Base-by-base conservation (phyloP, 2,113 vertebrate species). In the Otus sunia region DNA sequence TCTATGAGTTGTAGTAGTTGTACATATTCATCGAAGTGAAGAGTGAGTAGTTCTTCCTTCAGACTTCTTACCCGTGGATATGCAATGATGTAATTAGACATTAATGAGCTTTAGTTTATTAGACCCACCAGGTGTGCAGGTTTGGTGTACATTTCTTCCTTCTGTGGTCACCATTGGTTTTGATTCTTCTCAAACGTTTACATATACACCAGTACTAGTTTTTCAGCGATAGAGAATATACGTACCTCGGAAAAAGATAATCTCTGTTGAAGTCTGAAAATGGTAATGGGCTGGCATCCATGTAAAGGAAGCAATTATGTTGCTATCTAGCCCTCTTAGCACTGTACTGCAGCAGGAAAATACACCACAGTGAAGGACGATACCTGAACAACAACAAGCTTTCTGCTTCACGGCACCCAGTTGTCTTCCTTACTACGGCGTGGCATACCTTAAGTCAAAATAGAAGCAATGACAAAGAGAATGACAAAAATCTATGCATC, bases 1-100 rank as follows among this genome's bases (percentile, higher is more conserved):
- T 60, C 71, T 62, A 19, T 41, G 41, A 79, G 55, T 59, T 79
- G 66, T 26, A 68, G 82, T n/a, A 91, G 37, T 27, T 71, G 37
- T 86, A 86, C 1, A 2, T 62, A 47, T 47, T 75, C 47, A 59
- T 10, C 41, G 86, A 83, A 88, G 62, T 64, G 77, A 91, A 84
- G 91, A 91, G 53, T 26, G 55, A 77, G 60, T 56, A 81, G 87
- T 74, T 91, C 86, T 96, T 96, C 88, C 80, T 91, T 92, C 93
- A 93, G 73, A 78, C 47, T 36, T 72, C 75, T 25, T 76, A 39
- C 55, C 68, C 7, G 1, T 83, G 45, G 67, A 86, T 66, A 83
- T 56, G n/a, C 95, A 91, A n/a, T 19, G 75, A 39, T 75, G 62
- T 66, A 82, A 86, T 78, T 88, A 92, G 64, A 63, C 79, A 60